phyloP scores from a whole-genome alignment of 2,113 vertebrate genomes.

The Chiloscyllium plagiosum region DNA sequence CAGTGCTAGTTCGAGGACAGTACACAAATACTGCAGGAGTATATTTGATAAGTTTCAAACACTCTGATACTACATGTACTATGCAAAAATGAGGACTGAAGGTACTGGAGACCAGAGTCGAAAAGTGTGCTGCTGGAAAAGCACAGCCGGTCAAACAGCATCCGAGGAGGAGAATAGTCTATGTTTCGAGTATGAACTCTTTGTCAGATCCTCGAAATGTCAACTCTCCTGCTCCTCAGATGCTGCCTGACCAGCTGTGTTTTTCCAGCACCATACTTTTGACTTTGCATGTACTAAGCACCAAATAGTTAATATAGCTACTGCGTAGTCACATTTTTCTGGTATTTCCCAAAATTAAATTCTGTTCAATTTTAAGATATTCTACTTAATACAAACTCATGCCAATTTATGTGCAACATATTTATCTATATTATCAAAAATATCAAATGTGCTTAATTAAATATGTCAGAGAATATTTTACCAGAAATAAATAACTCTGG shows the following conservation, averaged over 20 bases:
- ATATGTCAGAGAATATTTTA: not conserved
- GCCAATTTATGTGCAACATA: not conserved
- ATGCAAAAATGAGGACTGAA: too few relatives aligned
- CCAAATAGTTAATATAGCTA: not conserved
- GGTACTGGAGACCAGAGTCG: too few relatives aligned
- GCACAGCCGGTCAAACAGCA: too few relatives aligned
- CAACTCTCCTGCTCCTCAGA: too few relatives aligned
- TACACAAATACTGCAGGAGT: not conserved
- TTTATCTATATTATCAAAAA: not conserved
- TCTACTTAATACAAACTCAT: not conserved
- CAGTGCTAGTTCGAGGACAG: not conserved
- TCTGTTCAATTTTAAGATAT: too few relatives aligned
- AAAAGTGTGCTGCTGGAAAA: too few relatives aligned
- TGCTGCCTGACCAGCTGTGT: too few relatives aligned
- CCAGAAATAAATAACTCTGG: not conserved
- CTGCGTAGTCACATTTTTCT: not conserved
- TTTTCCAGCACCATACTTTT: too few relatives aligned
- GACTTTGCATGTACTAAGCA: too few relatives aligned
- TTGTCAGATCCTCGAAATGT: too few relatives aligned
- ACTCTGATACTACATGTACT: not conserved
- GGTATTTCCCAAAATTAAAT: not conserved
- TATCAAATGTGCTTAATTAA: not conserved
- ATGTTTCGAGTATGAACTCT: too few relatives aligned
- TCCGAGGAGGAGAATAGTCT: too few relatives aligned
- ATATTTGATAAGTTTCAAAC: not conserved